Base-by-base conservation (phyloP, 2,797 vertebrate genomes). In the Notamacropus eugenii region DNA sequence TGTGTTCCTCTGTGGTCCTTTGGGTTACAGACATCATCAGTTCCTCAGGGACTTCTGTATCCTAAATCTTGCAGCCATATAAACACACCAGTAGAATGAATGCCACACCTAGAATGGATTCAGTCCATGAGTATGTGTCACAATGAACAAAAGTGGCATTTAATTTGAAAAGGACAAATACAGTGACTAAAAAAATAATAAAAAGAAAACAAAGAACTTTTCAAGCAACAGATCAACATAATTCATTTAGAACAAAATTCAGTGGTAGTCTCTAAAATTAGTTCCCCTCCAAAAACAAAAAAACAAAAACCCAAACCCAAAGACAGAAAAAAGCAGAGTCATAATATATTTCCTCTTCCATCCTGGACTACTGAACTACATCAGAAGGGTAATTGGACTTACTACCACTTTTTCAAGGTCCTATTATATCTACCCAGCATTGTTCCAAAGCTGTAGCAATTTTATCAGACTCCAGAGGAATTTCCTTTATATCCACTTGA, bases 321-420 rank as follows among this genome's bases (percentile, higher is more conserved):
- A 96, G 95, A 93, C 10, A 27, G 54, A 94, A 96, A 90, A 14
- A 90, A 59, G 82, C 52, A 59, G 22, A 11, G 3, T 9, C 22
- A 50, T n/a, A 90, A 55, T 91, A 94, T 57, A 50, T 92, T 56
- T 57, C 56, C 27, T 90, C 57, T 92, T 94, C 94, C 96, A 31
- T 54, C 55, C 54, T 74, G 52, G 55, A 74, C 46, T 59, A 87
- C 28, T 54, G 95, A 28, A 58, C 74, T 40, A 90, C 3, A 54
- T 58, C 14, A 94, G 54, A 40, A 54, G 24, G 50, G 55, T 56
- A 12, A 82, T 28, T 74, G 74, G 87, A 54, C 16, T 82, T 52
- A 67, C 0, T 0, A n/a, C 31, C 22, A 87, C 40, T 22, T 46
- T 40, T 87, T 82, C 40, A 59, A 10, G 29, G 13, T 40, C 14